These are phyloP conservation scores for Hydropsyche betteni DNA, from an alignment of 2,888 invertebrate species.

Conservation along the genomic window DNA sequence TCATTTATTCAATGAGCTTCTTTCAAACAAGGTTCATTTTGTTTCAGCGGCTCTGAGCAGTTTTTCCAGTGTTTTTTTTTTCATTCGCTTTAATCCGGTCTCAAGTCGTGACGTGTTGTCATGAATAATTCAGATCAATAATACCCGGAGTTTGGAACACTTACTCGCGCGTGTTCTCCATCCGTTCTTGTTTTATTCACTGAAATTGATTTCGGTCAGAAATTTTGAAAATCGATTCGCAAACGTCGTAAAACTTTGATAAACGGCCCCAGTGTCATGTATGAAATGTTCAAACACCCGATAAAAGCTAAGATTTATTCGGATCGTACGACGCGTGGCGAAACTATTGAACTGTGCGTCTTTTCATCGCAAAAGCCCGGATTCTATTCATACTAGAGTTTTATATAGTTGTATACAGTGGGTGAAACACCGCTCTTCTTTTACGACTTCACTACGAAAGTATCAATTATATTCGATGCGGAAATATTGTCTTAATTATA, in stretches of 20 bases:
- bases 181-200: background rate
- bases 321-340: too few relatives aligned
- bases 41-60: background rate
- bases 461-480: slow-evolving; percentile 13
- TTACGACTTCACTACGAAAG: background rate
- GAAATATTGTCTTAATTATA: slow-evolving; percentile 30
- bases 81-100: slow-evolving; percentile 37
- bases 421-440: too few relatives aligned
- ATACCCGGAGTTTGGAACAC: background rate
- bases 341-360: too few relatives aligned
- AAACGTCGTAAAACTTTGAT: background rate
- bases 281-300: slow-evolving; percentile 10
- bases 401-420: too few relatives aligned
- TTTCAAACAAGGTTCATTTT: slow-evolving; percentile 20
- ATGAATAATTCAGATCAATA: slow-evolving; percentile 42
- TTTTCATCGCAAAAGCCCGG: too few relatives aligned
- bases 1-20: slow-evolving; percentile 26
- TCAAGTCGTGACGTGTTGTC: slow-evolving; percentile 40
- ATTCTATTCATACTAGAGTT: too few relatives aligned
- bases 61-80: slow-evolving; percentile 16
- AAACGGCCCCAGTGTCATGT: background rate
- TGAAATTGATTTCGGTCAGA: slow-evolving; percentile 20
- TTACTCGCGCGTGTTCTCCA: background rate
- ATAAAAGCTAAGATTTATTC: too few relatives aligned
- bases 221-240: background rate